phyloP scores from a whole-genome alignment of 2,888 invertebrate species.

The Amiota communis region DNA sequence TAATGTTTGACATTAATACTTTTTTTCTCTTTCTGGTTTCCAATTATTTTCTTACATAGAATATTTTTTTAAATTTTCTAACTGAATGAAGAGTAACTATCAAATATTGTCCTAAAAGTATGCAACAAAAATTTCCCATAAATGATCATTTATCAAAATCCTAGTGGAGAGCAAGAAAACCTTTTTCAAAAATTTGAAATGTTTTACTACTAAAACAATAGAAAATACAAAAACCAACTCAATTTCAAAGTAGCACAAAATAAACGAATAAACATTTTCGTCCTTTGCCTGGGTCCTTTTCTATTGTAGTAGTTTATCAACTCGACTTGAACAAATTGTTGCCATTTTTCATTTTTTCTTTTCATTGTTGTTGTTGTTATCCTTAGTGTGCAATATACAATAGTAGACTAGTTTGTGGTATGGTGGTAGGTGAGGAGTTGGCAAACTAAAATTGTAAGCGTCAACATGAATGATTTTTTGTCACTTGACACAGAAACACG shows the following conservation, averaged over 20 bases:
- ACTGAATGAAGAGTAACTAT: too few species aligned
- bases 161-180: too few species aligned
- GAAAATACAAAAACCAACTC: neutral
- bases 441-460: slow-evolving; percentile 25
- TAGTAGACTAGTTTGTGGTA: neutral
- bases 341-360: slow-evolving; percentile 24
- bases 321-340: slow-evolving; percentile 7
- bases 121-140: too few species aligned
- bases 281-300: neutral
- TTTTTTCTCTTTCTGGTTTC: too few species aligned
- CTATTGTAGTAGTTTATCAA: slow-evolving; percentile 7
- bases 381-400: neutral
- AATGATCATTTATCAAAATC: too few species aligned
- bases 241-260: neutral
- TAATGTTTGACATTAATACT: too few species aligned
- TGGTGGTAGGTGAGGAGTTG: neutral
- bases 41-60: too few species aligned
- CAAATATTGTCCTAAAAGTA: too few species aligned
- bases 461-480: slow-evolving; percentile 30
- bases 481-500: slow-evolving; percentile 30
- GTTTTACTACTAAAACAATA: slow-evolving; percentile 1
- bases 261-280: slow-evolving; percentile 8
- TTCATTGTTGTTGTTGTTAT: too few species aligned
- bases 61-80: too few species aligned
- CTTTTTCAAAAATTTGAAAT: too few species aligned